Base-by-base conservation (phyloP, 1,140 invertebrate genomes). In the Laupala kohalensis region DNA sequence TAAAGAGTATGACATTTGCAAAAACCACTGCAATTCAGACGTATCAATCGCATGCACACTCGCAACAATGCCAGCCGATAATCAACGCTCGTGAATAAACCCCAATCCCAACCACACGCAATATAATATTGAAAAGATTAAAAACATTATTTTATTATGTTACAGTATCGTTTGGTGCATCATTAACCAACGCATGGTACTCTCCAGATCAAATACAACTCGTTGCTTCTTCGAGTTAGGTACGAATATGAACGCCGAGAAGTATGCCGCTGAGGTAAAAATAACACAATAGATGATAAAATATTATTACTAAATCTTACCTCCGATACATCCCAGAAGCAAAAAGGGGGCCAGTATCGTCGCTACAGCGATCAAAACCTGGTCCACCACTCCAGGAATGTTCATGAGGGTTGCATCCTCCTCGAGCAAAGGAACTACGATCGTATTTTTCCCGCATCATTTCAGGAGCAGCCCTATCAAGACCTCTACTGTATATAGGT, bases 321-420 rank as follows among this genome's bases (percentile, higher is more conserved):
- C 37, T 53, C 19, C 37, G 37, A 53, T 53, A 53, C 37, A 74
- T 72, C 62, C 71, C 68, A 62, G 69, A 64, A 15, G 70, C 63
- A 25, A 72, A 37, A 1, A 67, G 69, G 25, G 73, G 71, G 24
- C 67, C 67, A 68, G 28, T 24, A 37, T 74, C 73, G 28, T 74
- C 74, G 27, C 37, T 70, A 25, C 72, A 25, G 23, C 70, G 69
- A 73, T 65, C 70, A 23, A 28, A 26, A 27, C 30, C 25, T 12
- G 69, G 63, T n/a, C 69, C 37, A 15, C 73, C 73, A 62, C 64
- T 64, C 25, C 69, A 62, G 5, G 71, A 53, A 24, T 71, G 65
- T 9, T 75, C 74, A 62, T 74, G 74, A 19, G 73, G 73, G 28
- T 67, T 68, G 65, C 72, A 29, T 5, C 69, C 70, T 65, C 70